Evolutionary conservation across 2,888 invertebrate genomes (phyloP).

Genomic region (Mesoligia furuncula): DNA sequence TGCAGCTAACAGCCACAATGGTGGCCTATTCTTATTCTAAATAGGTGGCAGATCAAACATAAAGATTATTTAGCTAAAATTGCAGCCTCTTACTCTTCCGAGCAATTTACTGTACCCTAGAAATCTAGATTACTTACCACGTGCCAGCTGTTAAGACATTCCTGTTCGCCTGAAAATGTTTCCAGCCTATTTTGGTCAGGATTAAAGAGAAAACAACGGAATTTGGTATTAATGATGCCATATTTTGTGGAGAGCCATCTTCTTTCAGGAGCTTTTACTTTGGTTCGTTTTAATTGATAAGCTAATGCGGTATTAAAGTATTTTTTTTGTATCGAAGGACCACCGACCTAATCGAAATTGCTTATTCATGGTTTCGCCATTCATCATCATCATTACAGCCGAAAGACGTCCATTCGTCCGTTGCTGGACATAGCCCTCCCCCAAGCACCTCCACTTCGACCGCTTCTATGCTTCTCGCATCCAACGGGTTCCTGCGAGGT

Average conservation of each 20-base stretch:
- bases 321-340: neutral
- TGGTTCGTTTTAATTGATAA: slow-evolving; percentile 38
- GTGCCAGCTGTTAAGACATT: slow-evolving; percentile 20
- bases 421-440: too few relatives aligned
- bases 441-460: too few relatives aligned
- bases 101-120: neutral
- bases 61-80: neutral
- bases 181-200: slow-evolving; percentile 58
- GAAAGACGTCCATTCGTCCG: too few relatives aligned
- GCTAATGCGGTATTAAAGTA: slow-evolving; percentile 6
- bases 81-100: neutral
- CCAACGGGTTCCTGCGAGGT: too few relatives aligned
- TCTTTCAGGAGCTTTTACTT: slow-evolving; percentile 70
- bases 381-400: too few relatives aligned
- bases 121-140: slow-evolving; percentile 9
- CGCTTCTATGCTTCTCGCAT: too few relatives aligned
- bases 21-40: neutral
- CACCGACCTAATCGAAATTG: neutral
- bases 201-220: slow-evolving; percentile 68
- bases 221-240: slow-evolving; percentile 81
- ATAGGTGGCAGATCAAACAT: neutral
- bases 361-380: neutral
- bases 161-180: slow-evolving; percentile 41
- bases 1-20: neutral
- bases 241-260: slow-evolving; percentile 80